These are phyloP conservation scores for Drosophila nannoptera DNA, from an alignment of 1,140 invertebrate genomes.

Conservation along the genomic window DNA sequence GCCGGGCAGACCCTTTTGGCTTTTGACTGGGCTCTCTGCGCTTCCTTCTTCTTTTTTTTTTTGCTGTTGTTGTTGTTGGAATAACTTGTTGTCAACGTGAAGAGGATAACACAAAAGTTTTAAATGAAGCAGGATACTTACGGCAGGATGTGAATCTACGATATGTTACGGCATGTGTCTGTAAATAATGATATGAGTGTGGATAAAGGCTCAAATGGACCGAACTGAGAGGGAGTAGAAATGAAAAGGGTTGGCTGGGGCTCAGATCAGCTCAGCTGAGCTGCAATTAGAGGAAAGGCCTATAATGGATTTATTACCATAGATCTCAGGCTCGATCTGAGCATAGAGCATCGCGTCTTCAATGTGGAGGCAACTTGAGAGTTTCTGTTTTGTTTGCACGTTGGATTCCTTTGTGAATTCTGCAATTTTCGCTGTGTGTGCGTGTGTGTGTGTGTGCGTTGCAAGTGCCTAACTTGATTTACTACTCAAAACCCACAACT, in stretches of 20 bases:
- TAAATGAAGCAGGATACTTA: constrained; percentile 7
- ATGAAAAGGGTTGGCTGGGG: background rate
- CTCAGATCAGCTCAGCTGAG: too few species aligned
- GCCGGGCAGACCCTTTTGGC: constrained; percentile 17
- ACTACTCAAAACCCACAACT: constrained; percentile 78
- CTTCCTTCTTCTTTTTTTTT: background rate
- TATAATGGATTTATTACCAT: too few species aligned
- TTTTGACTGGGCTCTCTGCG: background rate
- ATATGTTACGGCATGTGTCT: background rate
- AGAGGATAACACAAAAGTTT: constrained; percentile 26
- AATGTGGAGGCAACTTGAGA: background rate
- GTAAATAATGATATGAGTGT: background rate
- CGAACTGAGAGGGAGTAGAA: too few species aligned
- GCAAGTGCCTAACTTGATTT: constrained; percentile 75
- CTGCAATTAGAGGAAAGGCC: too few species aligned
- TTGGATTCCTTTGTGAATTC: constrained; percentile 46
- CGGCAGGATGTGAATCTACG: background rate
- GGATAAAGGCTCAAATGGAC: background rate
- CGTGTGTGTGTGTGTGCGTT: constrained; percentile 30
- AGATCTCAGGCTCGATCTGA: background rate
- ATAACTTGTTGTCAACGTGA: constrained; percentile 37
- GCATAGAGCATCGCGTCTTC: constrained; percentile 9
- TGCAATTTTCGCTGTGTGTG: constrained; percentile 57
- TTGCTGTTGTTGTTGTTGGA: background rate
- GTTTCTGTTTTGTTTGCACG: constrained; percentile 21